A percentile compares a stretch with the other conserved stretches of the same genome.
phyloP scores from a whole-genome alignment of 2,888 invertebrate species.

The Thymelicus sylvestris region DNA sequence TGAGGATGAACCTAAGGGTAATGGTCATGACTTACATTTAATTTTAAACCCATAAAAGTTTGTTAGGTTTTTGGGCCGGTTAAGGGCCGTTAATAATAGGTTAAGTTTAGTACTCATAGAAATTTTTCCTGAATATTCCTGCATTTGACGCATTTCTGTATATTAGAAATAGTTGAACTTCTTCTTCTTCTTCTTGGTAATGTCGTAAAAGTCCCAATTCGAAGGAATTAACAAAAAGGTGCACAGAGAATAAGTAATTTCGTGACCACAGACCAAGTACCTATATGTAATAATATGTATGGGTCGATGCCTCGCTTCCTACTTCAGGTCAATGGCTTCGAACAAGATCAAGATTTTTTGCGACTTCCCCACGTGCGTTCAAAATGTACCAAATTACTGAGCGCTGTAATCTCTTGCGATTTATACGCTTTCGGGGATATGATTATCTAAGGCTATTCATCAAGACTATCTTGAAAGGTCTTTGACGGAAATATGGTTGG shows the following conservation, averaged over 20 bases:
- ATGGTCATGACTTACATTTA: too few species aligned
- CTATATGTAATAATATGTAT: neutral
- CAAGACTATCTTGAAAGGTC: slow-evolving; percentile 7
- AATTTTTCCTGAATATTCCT: too few species aligned
- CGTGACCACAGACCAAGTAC: too few species aligned
- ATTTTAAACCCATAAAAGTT: too few species aligned
- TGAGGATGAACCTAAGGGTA: too few species aligned
- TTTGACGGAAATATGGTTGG: neutral
- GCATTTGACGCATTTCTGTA: too few species aligned
- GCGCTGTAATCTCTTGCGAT: slow-evolving; percentile 25
- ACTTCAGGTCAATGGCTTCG: slow-evolving; percentile 2
- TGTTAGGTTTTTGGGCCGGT: too few species aligned
- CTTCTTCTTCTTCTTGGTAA: too few species aligned
- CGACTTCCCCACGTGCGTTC: slow-evolving; percentile 9
- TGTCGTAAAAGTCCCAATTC: neutral
- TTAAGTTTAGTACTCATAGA: too few species aligned
- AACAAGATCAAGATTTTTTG: slow-evolving; percentile 17
- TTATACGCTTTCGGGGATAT: slow-evolving; percentile 21
- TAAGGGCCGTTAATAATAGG: too few species aligned
- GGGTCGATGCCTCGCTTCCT: slow-evolving; percentile 1
- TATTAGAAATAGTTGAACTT: too few species aligned
- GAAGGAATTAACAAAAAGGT: neutral
- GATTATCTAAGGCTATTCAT: slow-evolving; percentile 14
- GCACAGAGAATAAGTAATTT: neutral
- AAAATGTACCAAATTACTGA: slow-evolving; percentile 28